phyloP scores from a whole-genome alignment of 1,140 invertebrate species.

The Drosophila sulfurigaster region DNA sequence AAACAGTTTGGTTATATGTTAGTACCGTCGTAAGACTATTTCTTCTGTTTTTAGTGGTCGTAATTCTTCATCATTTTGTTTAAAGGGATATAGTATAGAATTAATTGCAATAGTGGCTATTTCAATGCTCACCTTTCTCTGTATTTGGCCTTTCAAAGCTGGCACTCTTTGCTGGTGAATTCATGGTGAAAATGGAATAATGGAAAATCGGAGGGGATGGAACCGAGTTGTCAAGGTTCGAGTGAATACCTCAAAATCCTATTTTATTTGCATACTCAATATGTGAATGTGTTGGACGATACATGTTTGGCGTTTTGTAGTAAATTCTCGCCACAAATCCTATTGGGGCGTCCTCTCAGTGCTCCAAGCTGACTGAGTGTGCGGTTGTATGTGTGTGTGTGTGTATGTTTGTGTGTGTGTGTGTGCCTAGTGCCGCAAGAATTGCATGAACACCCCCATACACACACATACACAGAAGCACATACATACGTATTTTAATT shows the following conservation, averaged over 20 bases:
- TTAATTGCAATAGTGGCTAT: too few species aligned
- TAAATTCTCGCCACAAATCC: constrained; percentile 56
- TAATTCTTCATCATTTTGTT: too few species aligned
- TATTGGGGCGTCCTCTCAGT: constrained; percentile 31
- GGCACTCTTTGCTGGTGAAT: not conserved
- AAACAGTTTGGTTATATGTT: too few species aligned
- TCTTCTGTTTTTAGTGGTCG: too few species aligned
- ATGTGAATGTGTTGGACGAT: constrained; percentile 14
- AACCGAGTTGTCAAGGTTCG: constrained; percentile 33
- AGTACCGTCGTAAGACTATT: too few species aligned
- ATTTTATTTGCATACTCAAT: constrained; percentile 46
- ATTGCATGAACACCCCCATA: constrained; percentile 28
- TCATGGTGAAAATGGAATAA: not conserved
- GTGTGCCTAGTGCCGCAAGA: constrained; percentile 15
- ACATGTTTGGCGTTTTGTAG: constrained; percentile 54
- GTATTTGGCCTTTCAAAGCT: not conserved
- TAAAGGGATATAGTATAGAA: too few species aligned
- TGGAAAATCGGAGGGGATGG: not conserved
- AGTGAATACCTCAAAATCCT: constrained; percentile 46
- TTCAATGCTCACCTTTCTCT: not conserved
- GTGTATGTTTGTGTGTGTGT: constrained; percentile 1
- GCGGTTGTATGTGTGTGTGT: too few species aligned
- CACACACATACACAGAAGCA: constrained; percentile 7
- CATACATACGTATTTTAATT: constrained; percentile 66
- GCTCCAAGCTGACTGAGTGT: not conserved